Conservation (phyloP, 35 echinoderm and acorn worm species). For the Chiridota heheva region DNA sequence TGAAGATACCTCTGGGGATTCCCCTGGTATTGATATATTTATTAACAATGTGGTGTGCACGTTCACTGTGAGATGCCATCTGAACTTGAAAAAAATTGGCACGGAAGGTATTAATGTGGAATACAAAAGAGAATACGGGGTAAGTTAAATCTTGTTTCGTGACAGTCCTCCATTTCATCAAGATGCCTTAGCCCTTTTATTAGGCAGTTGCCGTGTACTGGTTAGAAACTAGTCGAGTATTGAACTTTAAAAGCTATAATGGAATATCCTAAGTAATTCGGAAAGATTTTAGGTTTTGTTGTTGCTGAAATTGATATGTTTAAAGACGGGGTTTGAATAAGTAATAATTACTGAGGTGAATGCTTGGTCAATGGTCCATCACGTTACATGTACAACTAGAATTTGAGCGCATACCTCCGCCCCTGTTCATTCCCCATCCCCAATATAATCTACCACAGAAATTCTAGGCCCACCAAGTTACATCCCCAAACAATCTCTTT, state of each 20-base stretch:
- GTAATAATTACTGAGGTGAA: too few species aligned
- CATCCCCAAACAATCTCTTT: too few species aligned
- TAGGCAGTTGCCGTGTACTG: not conserved
- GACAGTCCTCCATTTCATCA: not conserved
- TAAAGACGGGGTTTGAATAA: too few species aligned
- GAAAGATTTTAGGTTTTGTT: too few species aligned
- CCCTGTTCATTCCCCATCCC: too few species aligned
- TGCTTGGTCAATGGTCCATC: too few species aligned
- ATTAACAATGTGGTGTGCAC: constrained; percentile 98
- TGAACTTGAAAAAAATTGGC: constrained; percentile 85
- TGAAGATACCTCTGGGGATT: too few species aligned
- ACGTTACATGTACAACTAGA: too few species aligned
- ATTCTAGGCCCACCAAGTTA: too few species aligned
- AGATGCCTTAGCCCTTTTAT: not conserved
- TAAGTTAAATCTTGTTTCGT: constrained; percentile 36
- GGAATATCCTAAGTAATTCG: not conserved
- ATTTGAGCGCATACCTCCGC: too few species aligned
- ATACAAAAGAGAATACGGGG: constrained; percentile 89
- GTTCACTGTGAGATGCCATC: constrained; percentile 81
- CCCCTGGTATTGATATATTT: constrained; percentile 76
- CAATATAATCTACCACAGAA: too few species aligned
- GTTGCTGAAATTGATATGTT: too few species aligned
- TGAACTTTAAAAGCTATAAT: not conserved
- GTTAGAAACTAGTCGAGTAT: not conserved
- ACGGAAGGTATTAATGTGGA: constrained; percentile 84